phyloP scores from a whole-genome alignment of 2,113 vertebrate genomes.

The Varanus komodoensis region DNA sequence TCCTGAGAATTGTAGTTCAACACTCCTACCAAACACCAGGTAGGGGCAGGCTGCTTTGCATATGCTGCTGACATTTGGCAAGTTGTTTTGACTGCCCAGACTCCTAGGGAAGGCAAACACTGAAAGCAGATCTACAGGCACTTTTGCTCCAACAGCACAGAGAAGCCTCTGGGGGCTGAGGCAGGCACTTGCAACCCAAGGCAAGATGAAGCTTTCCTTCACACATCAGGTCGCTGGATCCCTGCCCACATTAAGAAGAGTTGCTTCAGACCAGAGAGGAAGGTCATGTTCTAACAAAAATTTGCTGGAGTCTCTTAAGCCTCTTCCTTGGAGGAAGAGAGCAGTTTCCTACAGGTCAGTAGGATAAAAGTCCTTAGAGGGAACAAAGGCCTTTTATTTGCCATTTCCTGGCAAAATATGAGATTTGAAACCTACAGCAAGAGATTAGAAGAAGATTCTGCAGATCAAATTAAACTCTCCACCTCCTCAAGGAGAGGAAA shows the following conservation, averaged over 20 bases:
- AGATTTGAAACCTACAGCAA: rapidly evolving
- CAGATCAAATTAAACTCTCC: neutral
- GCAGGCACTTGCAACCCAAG: neutral
- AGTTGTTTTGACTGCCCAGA: neutral
- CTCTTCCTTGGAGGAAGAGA: neutral
- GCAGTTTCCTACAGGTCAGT: neutral
- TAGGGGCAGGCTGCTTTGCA: neutral
- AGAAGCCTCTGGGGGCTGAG: neutral
- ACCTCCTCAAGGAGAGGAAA: neutral
- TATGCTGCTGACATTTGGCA: neutral
- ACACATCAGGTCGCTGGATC: neutral
- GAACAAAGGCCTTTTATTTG: constrained; percentile 23
- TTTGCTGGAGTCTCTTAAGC: neutral
- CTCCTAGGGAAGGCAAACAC: neutral
- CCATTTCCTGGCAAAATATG: neutral
- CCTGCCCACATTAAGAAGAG: neutral
- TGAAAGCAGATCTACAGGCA: neutral
- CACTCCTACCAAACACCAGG: no score
- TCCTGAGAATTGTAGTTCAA: no score
- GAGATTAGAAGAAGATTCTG: rapidly evolving
- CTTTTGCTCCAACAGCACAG: neutral
- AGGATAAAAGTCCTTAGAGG: neutral
- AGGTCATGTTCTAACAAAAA: neutral
- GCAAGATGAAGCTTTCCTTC: neutral
- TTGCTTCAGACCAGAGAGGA: neutral